phyloP scores from a whole-genome alignment of 2,113 vertebrate species.

The Dinomys branickii region DNA sequence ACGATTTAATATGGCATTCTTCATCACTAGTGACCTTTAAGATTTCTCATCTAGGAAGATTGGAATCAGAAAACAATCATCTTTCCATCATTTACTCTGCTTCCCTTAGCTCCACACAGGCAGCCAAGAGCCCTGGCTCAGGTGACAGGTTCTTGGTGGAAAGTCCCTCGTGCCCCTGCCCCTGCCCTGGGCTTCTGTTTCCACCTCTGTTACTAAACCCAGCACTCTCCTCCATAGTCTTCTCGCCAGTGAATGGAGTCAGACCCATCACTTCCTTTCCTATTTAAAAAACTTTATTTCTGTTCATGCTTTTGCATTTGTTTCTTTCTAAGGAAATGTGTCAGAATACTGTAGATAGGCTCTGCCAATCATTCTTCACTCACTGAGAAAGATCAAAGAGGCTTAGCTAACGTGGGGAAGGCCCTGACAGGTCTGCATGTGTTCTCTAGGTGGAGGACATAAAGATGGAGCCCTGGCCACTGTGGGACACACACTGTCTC shows the following conservation, averaged over 20 bases:
- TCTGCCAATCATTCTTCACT: not conserved
- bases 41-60: not conserved
- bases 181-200: not conserved
- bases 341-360: conserved; percentile 14
- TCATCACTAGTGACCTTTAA: not conserved
- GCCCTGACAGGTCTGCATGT: not conserved
- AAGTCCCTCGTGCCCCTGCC: not conserved
- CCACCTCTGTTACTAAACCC: not conserved
- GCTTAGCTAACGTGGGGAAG: not conserved
- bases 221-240: not conserved
- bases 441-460: not conserved
- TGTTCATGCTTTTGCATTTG: not conserved
- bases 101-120: not conserved
- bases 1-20: not conserved
- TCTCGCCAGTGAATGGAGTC: not conserved
- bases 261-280: not conserved
- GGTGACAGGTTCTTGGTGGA: not conserved
- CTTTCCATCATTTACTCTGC: not conserved
- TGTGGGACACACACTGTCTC: not conserved
- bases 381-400: conserved; percentile 28
- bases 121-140: not conserved
- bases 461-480: not conserved
- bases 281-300: conserved; percentile 33
- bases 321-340: conserved; percentile 36
- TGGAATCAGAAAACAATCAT: conserved; percentile 8